These are phyloP conservation scores for Saimiri boliviensis DNA, from an alignment of 2,113 vertebrate species.

Conservation along the genomic window DNA sequence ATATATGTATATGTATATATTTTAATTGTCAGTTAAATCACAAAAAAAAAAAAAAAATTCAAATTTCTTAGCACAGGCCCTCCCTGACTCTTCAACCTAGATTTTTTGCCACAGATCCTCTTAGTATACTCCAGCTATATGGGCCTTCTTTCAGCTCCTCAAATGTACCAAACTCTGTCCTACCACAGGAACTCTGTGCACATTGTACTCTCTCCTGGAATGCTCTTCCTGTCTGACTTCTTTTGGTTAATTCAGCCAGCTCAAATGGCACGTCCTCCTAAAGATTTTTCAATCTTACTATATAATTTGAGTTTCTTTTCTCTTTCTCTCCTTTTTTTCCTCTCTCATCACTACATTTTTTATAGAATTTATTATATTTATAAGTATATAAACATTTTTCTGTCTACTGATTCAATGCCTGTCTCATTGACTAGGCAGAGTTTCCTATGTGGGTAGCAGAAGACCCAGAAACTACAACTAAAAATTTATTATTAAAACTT, in stretches of 20 bases:
- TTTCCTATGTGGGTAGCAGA: neutral
- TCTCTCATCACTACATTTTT: neutral
- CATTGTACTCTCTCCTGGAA: neutral
- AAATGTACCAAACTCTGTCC: neutral
- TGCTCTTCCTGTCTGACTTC: neutral
- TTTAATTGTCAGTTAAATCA: neutral
- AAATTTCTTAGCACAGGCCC: neutral
- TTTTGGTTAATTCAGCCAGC: neutral
- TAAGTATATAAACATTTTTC: neutral
- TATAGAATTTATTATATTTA: neutral
- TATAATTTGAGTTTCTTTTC: neutral
- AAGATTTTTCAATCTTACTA: neutral
- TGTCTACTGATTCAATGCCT: neutral
- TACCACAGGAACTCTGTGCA: neutral
- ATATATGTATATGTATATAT: too few species aligned
- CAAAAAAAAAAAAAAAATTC: neutral
- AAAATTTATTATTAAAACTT: conserved; percentile 18
- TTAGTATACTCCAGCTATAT: neutral
- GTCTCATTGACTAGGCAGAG: neutral
- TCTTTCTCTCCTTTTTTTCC: neutral
- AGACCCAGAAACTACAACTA: neutral
- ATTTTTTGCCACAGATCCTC: neutral
- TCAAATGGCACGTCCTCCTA: neutral
- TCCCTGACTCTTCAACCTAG: neutral
- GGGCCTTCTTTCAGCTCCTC: neutral